Conservation (phyloP, 2,113 vertebrate genomes). For the Alces alces region DNA sequence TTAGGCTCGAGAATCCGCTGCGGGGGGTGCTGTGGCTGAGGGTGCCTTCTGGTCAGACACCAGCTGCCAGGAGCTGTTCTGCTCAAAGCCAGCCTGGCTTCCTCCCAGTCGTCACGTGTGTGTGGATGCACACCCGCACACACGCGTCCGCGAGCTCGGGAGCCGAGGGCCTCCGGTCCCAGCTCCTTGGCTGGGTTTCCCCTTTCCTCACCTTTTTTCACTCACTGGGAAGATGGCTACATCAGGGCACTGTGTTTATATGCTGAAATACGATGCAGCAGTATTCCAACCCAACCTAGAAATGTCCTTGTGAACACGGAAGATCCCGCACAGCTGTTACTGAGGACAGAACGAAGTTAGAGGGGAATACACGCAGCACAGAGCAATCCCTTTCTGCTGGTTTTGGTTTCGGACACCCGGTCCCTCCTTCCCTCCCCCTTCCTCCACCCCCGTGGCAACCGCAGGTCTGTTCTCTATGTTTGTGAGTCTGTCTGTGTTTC, state of each 20-base stretch:
- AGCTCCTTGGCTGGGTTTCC: not conserved
- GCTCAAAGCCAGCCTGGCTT: not conserved
- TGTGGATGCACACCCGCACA: fast-evolving
- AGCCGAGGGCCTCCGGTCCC: fast-evolving
- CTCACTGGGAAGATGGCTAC: too few relatives aligned
- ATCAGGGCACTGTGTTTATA: fast-evolving
- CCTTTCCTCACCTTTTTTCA: fast-evolving
- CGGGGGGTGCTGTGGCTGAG: fast-evolving
- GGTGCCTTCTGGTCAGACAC: fast-evolving
- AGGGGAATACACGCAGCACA: fast-evolving
- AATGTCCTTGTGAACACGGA: fast-evolving
- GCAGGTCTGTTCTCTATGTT: not conserved
- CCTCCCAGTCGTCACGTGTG: fast-evolving
- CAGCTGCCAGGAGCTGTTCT: not conserved
- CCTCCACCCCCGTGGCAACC: not conserved
- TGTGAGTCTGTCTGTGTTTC: not conserved
- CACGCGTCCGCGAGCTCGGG: fast-evolving
- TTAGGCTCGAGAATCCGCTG: fast-evolving
- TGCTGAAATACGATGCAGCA: fast-evolving
- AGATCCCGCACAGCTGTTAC: fast-evolving
- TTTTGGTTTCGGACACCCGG: not conserved
- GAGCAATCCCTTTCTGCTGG: not conserved
- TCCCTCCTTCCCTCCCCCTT: not conserved
- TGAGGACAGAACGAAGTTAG: fast-evolving
- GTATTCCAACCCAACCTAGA: fast-evolving